phyloP scores from a whole-genome alignment of 2,888 invertebrate genomes.

The Pandemis cinnamomeana region DNA sequence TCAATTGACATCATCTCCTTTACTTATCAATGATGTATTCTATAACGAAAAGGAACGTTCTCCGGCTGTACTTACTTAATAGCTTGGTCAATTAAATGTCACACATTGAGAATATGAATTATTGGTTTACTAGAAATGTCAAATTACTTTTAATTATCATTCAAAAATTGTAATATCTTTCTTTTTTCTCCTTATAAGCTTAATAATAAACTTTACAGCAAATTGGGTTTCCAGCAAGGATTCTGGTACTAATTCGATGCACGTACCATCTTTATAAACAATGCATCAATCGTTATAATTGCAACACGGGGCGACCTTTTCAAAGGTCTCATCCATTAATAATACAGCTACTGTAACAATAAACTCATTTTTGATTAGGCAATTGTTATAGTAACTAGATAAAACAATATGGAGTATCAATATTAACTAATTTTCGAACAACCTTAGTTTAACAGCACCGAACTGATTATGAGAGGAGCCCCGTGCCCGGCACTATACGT shows the following conservation, averaged over 20 bases:
- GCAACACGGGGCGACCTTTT: neutral
- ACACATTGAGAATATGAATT: neutral
- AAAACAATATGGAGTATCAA: neutral
- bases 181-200: neutral
- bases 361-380: no score
- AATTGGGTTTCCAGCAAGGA: neutral
- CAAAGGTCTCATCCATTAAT: neutral
- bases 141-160: neutral
- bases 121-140: neutral
- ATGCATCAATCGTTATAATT: neutral
- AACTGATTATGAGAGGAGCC: neutral
- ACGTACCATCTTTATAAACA: neutral
- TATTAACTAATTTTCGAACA: neutral
- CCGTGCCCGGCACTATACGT: no score
- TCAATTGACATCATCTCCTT: neutral
- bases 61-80: no score
- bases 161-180: neutral
- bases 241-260: neutral
- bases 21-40: neutral
- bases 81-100: neutral
- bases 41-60: neutral
- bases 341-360: neutral
- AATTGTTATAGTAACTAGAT: neutral
- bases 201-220: neutral
- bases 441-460: neutral